A percentile compares a stretch with the other conserved stretches of the same genome.
These are phyloP conservation scores for Siderastrea radians DNA, from an alignment of 92 coral and sea anemone species.

Conservation along the genomic window DNA sequence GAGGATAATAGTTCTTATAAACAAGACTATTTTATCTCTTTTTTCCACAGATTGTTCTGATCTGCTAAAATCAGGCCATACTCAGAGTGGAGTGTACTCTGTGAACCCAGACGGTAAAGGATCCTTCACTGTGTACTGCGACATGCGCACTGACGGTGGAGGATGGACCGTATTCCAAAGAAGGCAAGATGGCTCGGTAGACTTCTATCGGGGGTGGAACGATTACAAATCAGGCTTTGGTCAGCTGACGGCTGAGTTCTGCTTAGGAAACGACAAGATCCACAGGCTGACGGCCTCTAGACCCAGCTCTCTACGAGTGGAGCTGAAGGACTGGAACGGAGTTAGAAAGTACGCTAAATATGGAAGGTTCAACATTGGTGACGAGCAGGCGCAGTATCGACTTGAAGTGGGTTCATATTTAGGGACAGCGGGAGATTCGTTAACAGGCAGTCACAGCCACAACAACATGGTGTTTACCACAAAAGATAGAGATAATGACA, in stretches of 20 bases:
- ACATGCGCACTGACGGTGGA: constrained; percentile 74
- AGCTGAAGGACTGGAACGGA: constrained; percentile 65
- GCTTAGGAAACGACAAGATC: constrained; percentile 70
- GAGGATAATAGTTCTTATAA: no score
- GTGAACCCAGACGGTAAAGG: constrained; percentile 22
- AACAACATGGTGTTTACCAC: constrained; percentile 56
- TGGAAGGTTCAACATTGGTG: constrained; percentile 63
- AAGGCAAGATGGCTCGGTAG: constrained; percentile 71
- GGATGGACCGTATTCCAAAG: constrained; percentile 76
- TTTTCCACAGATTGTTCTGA: no score
- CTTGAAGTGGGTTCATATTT: constrained; percentile 63
- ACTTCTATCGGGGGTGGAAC: constrained; percentile 63
- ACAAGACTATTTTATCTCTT: no score
- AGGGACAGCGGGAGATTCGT: constrained; percentile 81
- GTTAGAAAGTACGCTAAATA: constrained; percentile 54
- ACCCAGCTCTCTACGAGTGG: constrained; percentile 57
- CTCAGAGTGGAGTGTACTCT: no score
- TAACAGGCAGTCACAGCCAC: not conserved
- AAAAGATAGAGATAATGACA: constrained; percentile 69
- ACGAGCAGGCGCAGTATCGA: constrained; percentile 62
- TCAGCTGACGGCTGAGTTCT: constrained; percentile 60
- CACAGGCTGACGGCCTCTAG: constrained; percentile 57
- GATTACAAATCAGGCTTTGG: constrained; percentile 70
- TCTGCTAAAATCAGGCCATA: no score
- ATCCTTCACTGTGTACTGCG: constrained; percentile 63